phyloP scores from a whole-genome alignment of 2,113 vertebrate species.

The Illadopsis cleaveri region DNA sequence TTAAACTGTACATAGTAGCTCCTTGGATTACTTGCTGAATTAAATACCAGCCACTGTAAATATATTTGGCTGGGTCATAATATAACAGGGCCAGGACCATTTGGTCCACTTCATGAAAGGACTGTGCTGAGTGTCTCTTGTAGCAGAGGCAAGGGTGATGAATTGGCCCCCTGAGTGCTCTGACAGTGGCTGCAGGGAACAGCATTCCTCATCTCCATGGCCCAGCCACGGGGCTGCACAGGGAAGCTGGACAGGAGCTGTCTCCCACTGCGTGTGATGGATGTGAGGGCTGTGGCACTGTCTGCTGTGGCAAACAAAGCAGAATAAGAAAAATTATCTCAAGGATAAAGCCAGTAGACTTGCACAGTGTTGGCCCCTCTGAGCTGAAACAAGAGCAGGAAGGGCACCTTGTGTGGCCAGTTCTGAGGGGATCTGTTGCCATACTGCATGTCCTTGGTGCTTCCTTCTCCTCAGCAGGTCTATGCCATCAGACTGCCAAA shows the following conservation, averaged over 20 bases:
- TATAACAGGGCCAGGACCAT: neutral
- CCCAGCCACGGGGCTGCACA: fast-evolving
- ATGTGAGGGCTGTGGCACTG: neutral
- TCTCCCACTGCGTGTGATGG: neutral
- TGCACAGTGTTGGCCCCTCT: neutral
- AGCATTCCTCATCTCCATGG: neutral
- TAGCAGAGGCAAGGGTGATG: neutral
- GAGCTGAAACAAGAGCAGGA: neutral
- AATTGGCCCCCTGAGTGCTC: neutral
- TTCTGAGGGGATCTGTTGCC: neutral
- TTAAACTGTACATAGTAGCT: neutral
- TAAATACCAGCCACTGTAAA: neutral
- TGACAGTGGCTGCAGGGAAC: fast-evolving
- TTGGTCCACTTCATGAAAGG: neutral
- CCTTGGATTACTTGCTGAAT: neutral
- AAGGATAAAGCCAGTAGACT: neutral
- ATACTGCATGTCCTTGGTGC: no score
- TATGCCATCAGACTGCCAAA: neutral
- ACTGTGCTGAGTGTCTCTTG: neutral
- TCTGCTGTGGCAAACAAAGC: neutral
- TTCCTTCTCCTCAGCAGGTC: neutral
- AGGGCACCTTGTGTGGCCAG: neutral
- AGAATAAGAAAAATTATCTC: neutral
- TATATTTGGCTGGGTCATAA: neutral
- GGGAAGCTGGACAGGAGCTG: neutral